Conservation (phyloP, 2,888 invertebrate genomes). For the Bombyx huttoni region DNA sequence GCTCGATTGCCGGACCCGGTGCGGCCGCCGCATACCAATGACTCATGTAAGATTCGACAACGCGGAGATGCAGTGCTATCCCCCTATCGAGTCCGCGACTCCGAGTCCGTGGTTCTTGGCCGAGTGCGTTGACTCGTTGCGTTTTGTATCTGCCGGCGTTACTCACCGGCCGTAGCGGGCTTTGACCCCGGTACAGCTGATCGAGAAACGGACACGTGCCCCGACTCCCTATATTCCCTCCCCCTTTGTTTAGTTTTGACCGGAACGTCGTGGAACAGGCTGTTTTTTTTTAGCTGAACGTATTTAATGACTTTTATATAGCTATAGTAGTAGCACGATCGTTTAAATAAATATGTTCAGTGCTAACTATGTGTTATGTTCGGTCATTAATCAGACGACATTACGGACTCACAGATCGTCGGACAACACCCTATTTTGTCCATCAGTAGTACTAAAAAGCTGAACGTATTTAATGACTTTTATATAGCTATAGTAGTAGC, state of each 20-base stretch:
- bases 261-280: neutral
- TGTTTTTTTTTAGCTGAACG: neutral
- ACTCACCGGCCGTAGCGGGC: constrained; percentile 29
- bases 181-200: constrained; percentile 19
- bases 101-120: neutral
- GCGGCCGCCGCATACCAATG: neutral
- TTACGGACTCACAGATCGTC: too few species aligned
- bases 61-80: neutral
- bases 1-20: too few species aligned
- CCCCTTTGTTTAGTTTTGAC: neutral
- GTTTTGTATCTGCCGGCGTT: constrained; percentile 27
- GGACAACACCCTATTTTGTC: too few species aligned
- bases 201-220: neutral
- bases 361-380: too few species aligned
- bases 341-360: too few species aligned
- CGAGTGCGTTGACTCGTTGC: constrained; percentile 3
- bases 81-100: neutral
- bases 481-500: neutral
- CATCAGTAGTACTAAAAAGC: neutral
- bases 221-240: neutral
- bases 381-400: too few species aligned
- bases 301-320: neutral
- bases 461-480: neutral
- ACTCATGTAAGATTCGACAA: neutral
- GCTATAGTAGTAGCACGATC: too few species aligned